Conservation (phyloP, 2,113 vertebrate species). For the Cynoglossus semilaevis region DNA sequence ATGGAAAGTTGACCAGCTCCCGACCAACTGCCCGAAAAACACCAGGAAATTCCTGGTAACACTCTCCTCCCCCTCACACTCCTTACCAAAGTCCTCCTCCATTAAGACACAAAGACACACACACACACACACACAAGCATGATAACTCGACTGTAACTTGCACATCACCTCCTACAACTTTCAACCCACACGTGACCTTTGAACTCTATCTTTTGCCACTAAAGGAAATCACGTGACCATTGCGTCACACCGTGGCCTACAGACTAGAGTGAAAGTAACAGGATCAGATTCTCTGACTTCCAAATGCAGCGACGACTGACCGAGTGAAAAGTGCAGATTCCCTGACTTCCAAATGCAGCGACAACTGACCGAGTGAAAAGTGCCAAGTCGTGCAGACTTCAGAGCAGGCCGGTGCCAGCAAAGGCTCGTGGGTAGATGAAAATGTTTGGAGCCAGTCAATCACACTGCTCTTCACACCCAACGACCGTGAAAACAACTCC, state of each 20-base stretch:
- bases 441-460: conserved; percentile 10
- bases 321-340: not conserved
- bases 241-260: conserved; percentile 2
- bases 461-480: not conserved
- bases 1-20: conserved; percentile 21
- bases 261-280: conserved; percentile 41
- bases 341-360: conserved; percentile 2
- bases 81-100: not conserved
- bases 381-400: not conserved
- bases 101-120: not conserved
- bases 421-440: not conserved
- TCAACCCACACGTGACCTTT: conserved; percentile 17
- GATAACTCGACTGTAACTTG: conserved; percentile 8
- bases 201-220: conserved; percentile 3
- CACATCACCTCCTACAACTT: not conserved
- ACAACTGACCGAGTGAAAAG: conserved; percentile 4
- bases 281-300: not conserved
- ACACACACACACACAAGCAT: conserved; percentile 3
- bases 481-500: conserved; percentile 1
- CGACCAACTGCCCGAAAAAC: conserved; percentile 32
- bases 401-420: not conserved
- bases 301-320: conserved; percentile 14
- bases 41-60: conserved; percentile 53
- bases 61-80: conserved; percentile 35
- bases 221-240: not conserved